These are phyloP conservation scores for Sciurus vulgaris DNA, from an alignment of 2,797 vertebrate genomes.

Conservation along the genomic window DNA sequence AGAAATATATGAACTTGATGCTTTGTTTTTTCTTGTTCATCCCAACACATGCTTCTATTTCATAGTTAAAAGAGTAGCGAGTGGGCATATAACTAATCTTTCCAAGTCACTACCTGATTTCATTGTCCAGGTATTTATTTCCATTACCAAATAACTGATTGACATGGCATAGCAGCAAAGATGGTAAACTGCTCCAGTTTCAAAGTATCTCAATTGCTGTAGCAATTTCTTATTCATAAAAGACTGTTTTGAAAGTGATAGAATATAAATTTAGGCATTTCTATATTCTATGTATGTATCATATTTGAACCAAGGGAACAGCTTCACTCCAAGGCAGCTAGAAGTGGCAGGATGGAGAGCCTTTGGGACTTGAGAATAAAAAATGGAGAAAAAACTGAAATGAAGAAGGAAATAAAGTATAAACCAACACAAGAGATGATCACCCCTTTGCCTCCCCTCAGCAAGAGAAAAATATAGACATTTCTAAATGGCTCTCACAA, in stretches of 20 bases:
- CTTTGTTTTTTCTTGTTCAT: background rate
- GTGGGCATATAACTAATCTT: background rate
- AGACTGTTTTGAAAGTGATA: background rate
- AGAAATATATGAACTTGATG: background rate
- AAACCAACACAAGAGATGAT: background rate
- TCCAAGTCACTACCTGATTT: background rate
- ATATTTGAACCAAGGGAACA: background rate
- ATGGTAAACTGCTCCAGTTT: background rate
- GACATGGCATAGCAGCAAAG: background rate
- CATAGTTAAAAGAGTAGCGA: background rate
- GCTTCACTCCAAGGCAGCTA: background rate
- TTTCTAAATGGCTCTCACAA: background rate
- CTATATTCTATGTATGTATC: background rate
- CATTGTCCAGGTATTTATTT: background rate
- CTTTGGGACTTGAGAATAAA: background rate
- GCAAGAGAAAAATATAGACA: background rate
- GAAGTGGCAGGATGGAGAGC: background rate
- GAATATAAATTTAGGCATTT: background rate
- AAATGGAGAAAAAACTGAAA: background rate
- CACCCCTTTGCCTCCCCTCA: background rate
- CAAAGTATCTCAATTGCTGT: background rate
- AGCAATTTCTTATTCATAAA: slow-evolving; percentile 14
- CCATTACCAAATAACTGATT: background rate
- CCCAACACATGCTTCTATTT: background rate
- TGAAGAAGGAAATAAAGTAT: background rate